Percentiles rank a stretch among this genome's conserved stretches.
phyloP scores from a whole-genome alignment of 1,140 invertebrate genomes.

The Drosophila virilis region DNA sequence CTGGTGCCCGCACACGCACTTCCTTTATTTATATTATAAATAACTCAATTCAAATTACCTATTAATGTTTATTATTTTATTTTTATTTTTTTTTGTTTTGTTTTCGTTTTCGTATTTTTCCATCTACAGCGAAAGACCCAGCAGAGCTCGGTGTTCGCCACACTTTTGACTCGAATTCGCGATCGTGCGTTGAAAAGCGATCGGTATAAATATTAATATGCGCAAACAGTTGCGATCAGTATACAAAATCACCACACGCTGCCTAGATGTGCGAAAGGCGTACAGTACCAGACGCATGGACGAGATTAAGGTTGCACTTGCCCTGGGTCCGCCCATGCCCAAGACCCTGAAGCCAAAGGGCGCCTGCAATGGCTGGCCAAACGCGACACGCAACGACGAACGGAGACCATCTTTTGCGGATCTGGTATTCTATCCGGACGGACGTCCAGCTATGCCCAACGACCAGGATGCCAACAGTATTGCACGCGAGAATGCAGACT shows the following conservation, averaged over 20 bases:
- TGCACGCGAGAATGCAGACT: background rate
- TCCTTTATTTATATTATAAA: slow-evolving; percentile 4
- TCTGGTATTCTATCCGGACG: slow-evolving; percentile 47
- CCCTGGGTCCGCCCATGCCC: background rate
- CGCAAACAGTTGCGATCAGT: background rate
- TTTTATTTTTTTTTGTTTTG: background rate
- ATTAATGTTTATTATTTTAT: background rate
- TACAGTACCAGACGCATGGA: background rate
- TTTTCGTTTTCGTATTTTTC: background rate
- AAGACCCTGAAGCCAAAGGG: background rate
- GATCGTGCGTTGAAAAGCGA: background rate
- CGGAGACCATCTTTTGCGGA: slow-evolving; percentile 21
- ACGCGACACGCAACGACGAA: background rate
- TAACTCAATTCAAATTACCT: background rate
- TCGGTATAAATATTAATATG: background rate
- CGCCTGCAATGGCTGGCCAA: slow-evolving; percentile 3
- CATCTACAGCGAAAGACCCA: background rate
- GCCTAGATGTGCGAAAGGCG: background rate
- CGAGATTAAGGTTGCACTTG: background rate
- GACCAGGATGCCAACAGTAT: background rate
- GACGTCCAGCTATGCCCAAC: background rate
- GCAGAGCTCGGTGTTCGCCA: background rate
- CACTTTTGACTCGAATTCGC: too few relatives aligned
- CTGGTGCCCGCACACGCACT: background rate
- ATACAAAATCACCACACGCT: background rate